Base-by-base conservation (phyloP, 2,113 vertebrate species). In the Brachypodius melanocephalos region DNA sequence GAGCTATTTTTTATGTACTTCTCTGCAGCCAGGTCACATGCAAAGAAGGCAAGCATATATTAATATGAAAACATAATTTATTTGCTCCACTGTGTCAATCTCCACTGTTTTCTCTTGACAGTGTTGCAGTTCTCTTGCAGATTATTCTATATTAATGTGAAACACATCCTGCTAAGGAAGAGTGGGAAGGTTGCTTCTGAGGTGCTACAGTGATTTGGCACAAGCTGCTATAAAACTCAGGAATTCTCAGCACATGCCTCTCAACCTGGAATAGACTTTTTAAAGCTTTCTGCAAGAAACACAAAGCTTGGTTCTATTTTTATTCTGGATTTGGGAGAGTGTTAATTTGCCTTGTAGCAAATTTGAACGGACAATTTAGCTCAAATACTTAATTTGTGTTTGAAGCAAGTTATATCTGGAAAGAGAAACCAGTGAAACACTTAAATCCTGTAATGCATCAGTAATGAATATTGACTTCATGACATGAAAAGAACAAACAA, bases 351-450 rank as follows among this genome's bases (percentile, higher is more conserved):
- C 42, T 73, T 69, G 55, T 32, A 81, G 59, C 24, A 75, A 82
- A 85, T 86, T 62, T 92, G 55, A 91, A 66, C 88, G 38, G 85
- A 61, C 61, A 55, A 55, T 90, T 93, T 93, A 85, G 67, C 36
- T 88, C 62, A 94, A 75, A 85, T 55, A 88, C 61, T 90, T 91
- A 80, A 94, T 92, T 87, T 68, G 16, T 63, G 51, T 67, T 93
- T 92, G 63, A 87, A 92, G 40, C 49, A 85, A 88, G 43, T 79
- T 85, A 75, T 34, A 36, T 6, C 22, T 42, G 58, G 66, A 77
- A 87, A 73, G 36, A 62, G 48, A 67, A 88, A 67, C 20, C 51
- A 57, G 32, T 0, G 0, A 69, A 91, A 75, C 42, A 9, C 29
- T 65, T 43, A 61, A 72, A n/a, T 89, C 29, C 7, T 63, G 5